A percentile compares a stretch with the other conserved stretches of the same genome.
These are phyloP conservation scores for Chrysopilus asiliformis DNA, from an alignment of 2,888 invertebrate genomes.

Conservation along the genomic window DNA sequence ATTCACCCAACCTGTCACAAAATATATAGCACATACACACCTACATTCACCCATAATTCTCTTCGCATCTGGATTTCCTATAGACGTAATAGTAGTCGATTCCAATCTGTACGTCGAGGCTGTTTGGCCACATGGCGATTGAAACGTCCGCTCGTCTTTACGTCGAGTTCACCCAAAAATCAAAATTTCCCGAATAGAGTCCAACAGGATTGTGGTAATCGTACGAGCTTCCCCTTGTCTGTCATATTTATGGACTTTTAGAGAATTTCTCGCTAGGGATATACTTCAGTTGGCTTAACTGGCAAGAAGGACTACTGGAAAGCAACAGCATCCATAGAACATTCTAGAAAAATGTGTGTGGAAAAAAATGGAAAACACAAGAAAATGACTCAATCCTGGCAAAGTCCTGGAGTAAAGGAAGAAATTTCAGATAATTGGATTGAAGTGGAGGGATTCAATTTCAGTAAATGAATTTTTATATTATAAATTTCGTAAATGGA, in stretches of 20 bases:
- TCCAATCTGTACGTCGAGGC: background rate
- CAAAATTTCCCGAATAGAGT: too few relatives aligned
- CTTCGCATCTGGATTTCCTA: background rate
- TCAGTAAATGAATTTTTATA: constrained; percentile 12
- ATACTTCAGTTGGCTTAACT: constrained; percentile 1
- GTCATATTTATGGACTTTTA: constrained; percentile 7
- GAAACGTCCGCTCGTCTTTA: too few relatives aligned
- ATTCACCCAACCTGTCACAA: background rate
- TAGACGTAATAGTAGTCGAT: background rate
- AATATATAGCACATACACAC: background rate
- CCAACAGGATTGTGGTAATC: too few relatives aligned
- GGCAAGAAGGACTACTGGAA: constrained; percentile 3
- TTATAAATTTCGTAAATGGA: constrained; percentile 12
- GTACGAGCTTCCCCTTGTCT: constrained; percentile 13
- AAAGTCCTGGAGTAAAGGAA: background rate
- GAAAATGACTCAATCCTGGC: constrained; percentile 6
- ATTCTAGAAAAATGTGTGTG: background rate
- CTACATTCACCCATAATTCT: background rate
- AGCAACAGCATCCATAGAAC: background rate
- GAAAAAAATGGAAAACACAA: background rate
- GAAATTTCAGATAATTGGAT: constrained; percentile 10
- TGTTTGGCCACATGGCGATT: background rate
- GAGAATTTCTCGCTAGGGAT: background rate
- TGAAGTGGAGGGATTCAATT: constrained; percentile 9
- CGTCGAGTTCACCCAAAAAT: too few relatives aligned